Conservation (phyloP, 2,888 invertebrate genomes). For the Folsomia manolachei region DNA sequence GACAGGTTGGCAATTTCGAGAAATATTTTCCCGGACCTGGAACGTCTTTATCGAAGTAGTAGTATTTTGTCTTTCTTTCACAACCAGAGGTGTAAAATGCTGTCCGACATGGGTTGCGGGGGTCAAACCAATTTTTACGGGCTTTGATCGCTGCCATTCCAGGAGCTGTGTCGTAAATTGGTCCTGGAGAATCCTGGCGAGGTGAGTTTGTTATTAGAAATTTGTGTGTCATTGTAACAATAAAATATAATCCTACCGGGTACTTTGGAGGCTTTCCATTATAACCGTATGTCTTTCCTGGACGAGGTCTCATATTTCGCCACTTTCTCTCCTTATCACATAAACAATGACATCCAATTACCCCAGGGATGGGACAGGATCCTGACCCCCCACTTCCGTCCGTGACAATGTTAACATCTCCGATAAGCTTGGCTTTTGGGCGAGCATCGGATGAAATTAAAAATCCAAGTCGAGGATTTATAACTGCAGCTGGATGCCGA, state of each 20-base stretch:
- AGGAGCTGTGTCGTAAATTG: conserved; percentile 42
- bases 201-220: neutral
- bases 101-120: conserved; percentile 25
- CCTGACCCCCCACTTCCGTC: neutral
- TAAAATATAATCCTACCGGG: no score
- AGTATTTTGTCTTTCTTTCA: conserved; percentile 23
- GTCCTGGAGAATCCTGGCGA: conserved; percentile 40
- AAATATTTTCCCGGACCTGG: conserved; percentile 42
- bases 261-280: conserved; percentile 27
- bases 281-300: conserved; percentile 29
- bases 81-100: conserved; percentile 44
- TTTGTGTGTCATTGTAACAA: neutral
- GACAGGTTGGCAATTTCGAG: conserved; percentile 14
- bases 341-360: neutral
- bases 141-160: conserved; percentile 32
- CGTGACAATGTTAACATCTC: neutral
- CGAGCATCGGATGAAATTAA: conserved; percentile 35
- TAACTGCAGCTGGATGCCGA: conserved; percentile 32
- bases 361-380: conserved; percentile 9
- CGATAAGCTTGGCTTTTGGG: neutral
- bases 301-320: conserved; percentile 39
- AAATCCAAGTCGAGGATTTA: conserved; percentile 46
- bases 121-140: conserved; percentile 39
- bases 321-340: conserved; percentile 20
- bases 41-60: conserved; percentile 30